Conservation (phyloP, 2,113 vertebrate genomes). For the Pseudopipra pipra region DNA sequence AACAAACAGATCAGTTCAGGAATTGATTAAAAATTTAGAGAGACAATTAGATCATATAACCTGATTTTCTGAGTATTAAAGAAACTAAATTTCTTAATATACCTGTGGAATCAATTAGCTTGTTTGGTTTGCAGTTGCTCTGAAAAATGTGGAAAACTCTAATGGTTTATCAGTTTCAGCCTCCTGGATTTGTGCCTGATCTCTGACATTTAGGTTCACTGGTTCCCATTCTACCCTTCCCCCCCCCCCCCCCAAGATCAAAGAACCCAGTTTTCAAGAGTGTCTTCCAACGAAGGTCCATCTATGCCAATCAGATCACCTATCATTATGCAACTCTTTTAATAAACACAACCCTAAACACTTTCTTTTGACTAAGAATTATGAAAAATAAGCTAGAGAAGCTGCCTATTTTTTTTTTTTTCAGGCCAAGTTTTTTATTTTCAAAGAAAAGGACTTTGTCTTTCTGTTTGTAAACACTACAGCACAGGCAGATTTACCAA, state of each 20-base stretch:
- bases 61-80: background rate
- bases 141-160: background rate
- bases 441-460: background rate
- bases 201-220: background rate
- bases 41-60: background rate
- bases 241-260: accelerated
- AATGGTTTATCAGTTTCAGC: background rate
- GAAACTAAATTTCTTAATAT: background rate
- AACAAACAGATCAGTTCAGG: background rate
- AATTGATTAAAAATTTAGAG: background rate
- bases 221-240: background rate
- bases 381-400: background rate
- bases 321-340: background rate
- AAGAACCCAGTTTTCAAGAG: background rate
- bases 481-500: background rate
- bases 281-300: background rate
- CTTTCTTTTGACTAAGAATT: background rate
- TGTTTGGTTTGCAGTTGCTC: background rate
- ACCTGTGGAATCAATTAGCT: background rate
- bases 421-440: background rate
- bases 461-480: background rate
- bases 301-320: background rate
- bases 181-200: background rate
- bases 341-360: background rate
- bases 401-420: background rate